Percentiles rank a stretch among this genome's conserved stretches.
phyloP scores from a whole-genome alignment of 1,140 invertebrate genomes.

The Probaryconus sp. region DNA sequence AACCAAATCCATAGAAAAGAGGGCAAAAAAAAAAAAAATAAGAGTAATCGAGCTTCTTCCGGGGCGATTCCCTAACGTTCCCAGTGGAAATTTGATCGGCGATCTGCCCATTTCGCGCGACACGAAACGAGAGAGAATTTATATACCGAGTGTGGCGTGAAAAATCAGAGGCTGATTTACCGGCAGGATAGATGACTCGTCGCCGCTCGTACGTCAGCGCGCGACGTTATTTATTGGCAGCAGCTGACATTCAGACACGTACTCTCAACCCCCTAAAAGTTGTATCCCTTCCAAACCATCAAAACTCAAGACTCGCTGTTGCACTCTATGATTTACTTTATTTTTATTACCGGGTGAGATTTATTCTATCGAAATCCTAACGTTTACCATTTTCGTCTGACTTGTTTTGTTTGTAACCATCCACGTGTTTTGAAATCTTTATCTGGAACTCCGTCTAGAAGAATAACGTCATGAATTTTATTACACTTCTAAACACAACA shows the following conservation, averaged over 20 bases:
- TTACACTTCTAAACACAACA: too few relatives aligned
- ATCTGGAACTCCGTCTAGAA: too few relatives aligned
- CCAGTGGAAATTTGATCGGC: conserved; percentile 60
- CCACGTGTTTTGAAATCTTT: too few relatives aligned
- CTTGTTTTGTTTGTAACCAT: too few relatives aligned
- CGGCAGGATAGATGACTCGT: conserved; percentile 65
- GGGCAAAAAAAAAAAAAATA: conserved; percentile 28
- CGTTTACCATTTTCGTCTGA: not conserved
- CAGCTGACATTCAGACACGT: conserved; percentile 69
- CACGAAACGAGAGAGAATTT: conserved; percentile 56
- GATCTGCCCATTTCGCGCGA: conserved; percentile 48
- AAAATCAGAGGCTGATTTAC: conserved; percentile 69
- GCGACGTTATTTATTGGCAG: conserved; percentile 70
- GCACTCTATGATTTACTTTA: conserved; percentile 40
- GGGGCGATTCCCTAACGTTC: conserved; percentile 53
- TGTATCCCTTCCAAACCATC: conserved; percentile 46
- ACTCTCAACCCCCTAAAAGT: conserved; percentile 47
- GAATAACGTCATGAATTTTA: too few relatives aligned
- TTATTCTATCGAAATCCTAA: conserved; percentile 14
- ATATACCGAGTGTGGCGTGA: conserved; percentile 61
- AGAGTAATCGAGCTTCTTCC: conserved; percentile 53
- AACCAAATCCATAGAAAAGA: conserved; percentile 47
- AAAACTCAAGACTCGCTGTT: conserved; percentile 53
- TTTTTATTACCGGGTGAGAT: conserved; percentile 25
- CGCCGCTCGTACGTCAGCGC: conserved; percentile 69